These are phyloP conservation scores for Daubentonia madagascariensis DNA, from an alignment of 2,113 vertebrate genomes.

Conservation along the genomic window DNA sequence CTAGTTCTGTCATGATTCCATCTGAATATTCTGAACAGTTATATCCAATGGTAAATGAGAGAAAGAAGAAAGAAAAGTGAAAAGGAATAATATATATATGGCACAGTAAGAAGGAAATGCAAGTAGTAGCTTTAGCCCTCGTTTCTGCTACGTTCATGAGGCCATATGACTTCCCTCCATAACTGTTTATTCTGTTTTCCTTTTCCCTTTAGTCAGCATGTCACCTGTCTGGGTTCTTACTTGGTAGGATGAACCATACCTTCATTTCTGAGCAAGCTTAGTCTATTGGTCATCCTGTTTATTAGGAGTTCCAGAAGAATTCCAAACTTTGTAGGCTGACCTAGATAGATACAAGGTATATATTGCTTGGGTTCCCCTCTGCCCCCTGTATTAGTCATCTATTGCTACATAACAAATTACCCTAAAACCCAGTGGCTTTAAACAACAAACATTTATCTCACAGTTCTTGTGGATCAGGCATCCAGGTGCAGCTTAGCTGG, in stretches of 20 bases:
- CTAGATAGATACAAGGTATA: background rate
- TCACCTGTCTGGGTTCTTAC: background rate
- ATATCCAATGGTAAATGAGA: background rate
- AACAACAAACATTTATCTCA: background rate
- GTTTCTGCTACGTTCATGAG: background rate
- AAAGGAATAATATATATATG: background rate
- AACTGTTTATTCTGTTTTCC: background rate
- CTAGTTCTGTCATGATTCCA: background rate
- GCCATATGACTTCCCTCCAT: background rate
- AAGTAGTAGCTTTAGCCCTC: background rate
- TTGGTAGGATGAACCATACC: background rate
- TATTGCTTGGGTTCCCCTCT: background rate
- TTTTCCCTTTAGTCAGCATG: background rate
- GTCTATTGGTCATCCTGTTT: background rate
- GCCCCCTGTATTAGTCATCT: background rate
- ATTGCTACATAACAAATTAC: background rate
- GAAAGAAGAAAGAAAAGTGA: background rate
- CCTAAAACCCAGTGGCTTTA: background rate
- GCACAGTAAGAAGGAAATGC: background rate
- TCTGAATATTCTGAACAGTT: background rate
- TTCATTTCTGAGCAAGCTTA: background rate
- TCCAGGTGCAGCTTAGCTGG: background rate
- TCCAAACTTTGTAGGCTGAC: background rate
- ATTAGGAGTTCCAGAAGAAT: background rate
- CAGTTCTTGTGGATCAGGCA: background rate